phyloP scores from a whole-genome alignment of 2,797 vertebrate genomes.

The Mus minutoides region DNA sequence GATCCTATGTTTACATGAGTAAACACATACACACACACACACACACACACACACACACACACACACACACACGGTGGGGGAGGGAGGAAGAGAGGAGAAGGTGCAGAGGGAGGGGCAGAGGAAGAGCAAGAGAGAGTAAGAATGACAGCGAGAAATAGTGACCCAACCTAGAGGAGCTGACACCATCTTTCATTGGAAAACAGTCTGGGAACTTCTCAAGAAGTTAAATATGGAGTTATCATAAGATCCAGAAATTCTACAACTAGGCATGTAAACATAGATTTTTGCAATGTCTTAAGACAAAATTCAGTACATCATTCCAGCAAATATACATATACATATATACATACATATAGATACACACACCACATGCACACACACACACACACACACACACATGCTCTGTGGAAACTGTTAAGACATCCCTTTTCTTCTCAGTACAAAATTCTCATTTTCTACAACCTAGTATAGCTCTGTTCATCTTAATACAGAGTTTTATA shows the following conservation, averaged over 20 bases:
- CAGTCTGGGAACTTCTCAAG: neutral
- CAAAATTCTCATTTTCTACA: neutral
- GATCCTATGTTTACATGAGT: neutral
- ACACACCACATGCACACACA: too few relatives aligned
- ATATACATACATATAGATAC: too few relatives aligned
- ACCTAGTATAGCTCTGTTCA: neutral
- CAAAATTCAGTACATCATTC: neutral
- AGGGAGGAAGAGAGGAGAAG: fast-evolving
- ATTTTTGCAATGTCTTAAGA: neutral
- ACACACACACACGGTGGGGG: neutral
- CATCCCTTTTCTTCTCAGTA: neutral
- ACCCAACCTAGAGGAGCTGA: neutral
- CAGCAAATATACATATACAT: neutral
- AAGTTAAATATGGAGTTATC: neutral
- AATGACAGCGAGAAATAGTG: neutral
- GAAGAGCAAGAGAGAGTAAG: neutral
- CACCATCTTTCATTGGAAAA: neutral
- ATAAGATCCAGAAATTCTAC: neutral
- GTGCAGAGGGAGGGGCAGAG: neutral
- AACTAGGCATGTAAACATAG: neutral
- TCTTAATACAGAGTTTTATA: neutral
- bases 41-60: neutral
- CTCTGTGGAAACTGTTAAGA: neutral
- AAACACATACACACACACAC: neutral
- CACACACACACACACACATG: too few relatives aligned